Base-by-base conservation (phyloP, 2,888 invertebrate genomes). In the Syrista parreyssii region DNA sequence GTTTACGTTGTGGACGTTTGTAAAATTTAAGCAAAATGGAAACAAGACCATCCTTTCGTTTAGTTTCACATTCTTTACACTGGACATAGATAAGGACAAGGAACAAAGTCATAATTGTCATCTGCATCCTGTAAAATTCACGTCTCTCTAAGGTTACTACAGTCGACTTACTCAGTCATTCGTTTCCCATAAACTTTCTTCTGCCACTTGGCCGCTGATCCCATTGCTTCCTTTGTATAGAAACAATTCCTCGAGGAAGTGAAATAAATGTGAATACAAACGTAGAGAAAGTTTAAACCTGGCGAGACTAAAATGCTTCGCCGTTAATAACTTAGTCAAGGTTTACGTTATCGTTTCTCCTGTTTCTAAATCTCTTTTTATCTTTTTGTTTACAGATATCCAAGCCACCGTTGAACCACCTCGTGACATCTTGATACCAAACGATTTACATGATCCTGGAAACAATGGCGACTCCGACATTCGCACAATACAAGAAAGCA, bases 1-100 rank as follows among this genome's bases (percentile, higher is more conserved):
- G 83, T 87, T n/a, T 86, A 78, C 77, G 83, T 84, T 55, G 81
- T 85, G 36, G 84, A 87, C 76, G 81, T 85, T 30, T 76, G 79
- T 75, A 80, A 81, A 75, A 80, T 68, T n/a, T 36, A n/a, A 30
- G 15, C 6, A 55, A 23, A 55, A 55, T 23, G 55, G 23, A 9
- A 9, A 55, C 23, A 55, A 23, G 40, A 40, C 2, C 23, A 55
- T 55, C 55, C 23, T 55, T 23, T 23, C 55, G 9, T 55, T 55
- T 55, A 23, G 9, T 55, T 55, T 55, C 9, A 55, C 23, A 23
- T 55, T 23, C 55, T 23, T 55, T 55, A 55, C 23, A 23, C 23
- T 23, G 23, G 23, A 55, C 9, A 55, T 55, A 55, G 55, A 55
- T 9, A 9, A 23, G 55, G 55, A 55, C 55, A 23, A 55, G 6